Percentiles rank a stretch among this genome's conserved stretches.
phyloP scores from a whole-genome alignment of 1,140 invertebrate species.

The Drosophila repleta region DNA sequence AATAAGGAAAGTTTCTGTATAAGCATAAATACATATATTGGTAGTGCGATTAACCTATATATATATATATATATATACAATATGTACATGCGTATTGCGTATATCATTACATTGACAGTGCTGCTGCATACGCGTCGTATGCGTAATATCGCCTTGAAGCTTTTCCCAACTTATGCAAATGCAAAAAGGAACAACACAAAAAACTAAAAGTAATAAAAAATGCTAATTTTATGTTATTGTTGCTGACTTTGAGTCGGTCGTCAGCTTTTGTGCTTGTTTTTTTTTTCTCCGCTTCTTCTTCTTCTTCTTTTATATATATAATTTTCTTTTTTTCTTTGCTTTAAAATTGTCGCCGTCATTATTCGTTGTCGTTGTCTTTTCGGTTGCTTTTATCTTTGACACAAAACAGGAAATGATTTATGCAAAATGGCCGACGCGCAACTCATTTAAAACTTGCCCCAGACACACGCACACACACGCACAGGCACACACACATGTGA shows the following conservation, averaged over 20 bases:
- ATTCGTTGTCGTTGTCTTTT: conserved; percentile 45
- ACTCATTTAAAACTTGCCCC: conserved; percentile 72
- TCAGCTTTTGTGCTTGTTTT: conserved; percentile 50
- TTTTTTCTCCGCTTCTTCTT: background rate
- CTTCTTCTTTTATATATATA: conserved; percentile 5
- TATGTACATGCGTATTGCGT: background rate
- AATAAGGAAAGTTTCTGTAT: conserved; percentile 16
- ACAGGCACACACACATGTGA: conserved; percentile 25
- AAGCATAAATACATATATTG: background rate
- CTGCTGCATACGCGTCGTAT: conserved; percentile 55
- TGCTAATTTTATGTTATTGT: conserved; percentile 81
- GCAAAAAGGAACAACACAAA: conserved; percentile 29
- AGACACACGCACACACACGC: conserved; percentile 26
- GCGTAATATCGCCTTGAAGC: conserved; percentile 69
- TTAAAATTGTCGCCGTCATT: conserved; percentile 45
- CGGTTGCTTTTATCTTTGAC: conserved; percentile 63
- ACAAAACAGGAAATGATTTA: conserved; percentile 79
- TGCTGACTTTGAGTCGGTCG: conserved; percentile 59
- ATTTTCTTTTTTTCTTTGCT: conserved; percentile 11
- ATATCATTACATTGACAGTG: conserved; percentile 6
- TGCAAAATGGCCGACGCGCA: conserved; percentile 65
- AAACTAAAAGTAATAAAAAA: conserved; percentile 81
- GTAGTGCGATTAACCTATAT: conserved; percentile 2
- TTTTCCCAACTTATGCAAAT: conserved; percentile 72
- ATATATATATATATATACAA: too few species aligned